Conservation (phyloP, 2,797 vertebrate species). For the Chiroxiphia lanceolata region DNA sequence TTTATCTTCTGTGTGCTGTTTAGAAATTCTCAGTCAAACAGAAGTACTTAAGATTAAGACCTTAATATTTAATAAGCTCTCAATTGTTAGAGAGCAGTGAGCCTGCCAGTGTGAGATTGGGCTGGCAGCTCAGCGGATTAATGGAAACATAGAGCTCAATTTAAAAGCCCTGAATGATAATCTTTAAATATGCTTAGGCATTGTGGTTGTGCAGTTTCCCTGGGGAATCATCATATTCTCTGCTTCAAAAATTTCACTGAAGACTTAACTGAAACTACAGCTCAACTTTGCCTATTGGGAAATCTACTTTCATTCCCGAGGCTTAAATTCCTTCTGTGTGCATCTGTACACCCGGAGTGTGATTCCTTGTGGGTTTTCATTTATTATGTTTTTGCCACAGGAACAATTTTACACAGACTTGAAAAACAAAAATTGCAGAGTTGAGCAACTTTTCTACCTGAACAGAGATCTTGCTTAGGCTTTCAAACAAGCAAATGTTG, state of each 20-base stretch:
- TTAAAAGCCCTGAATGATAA: conserved; percentile 58
- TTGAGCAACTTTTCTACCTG: background rate
- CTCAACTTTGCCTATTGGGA: background rate
- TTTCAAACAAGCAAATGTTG: conserved; percentile 2
- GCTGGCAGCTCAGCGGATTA: conserved; percentile 59
- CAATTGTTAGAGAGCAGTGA: conserved; percentile 26
- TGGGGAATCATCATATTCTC: background rate
- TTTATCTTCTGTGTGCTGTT: background rate
- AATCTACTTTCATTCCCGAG: background rate
- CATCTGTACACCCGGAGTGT: background rate
- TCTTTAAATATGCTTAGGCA: conserved; percentile 57
- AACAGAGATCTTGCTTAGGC: background rate
- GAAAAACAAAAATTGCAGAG: background rate
- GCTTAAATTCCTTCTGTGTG: background rate
- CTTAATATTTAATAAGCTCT: conserved; percentile 68
- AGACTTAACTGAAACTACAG: conserved; percentile 4
- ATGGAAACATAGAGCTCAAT: conserved; percentile 32
- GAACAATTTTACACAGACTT: background rate
- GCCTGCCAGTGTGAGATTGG: conserved; percentile 43
- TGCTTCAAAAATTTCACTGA: conserved; percentile 20
- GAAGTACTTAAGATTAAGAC: conserved; percentile 55
- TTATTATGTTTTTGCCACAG: background rate
- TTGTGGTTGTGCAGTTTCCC: conserved; percentile 24
- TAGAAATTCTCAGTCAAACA: conserved; percentile 42
- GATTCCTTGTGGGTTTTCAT: background rate